phyloP scores from a whole-genome alignment of 1,140 invertebrate genomes.

The Drosophila parvula region DNA sequence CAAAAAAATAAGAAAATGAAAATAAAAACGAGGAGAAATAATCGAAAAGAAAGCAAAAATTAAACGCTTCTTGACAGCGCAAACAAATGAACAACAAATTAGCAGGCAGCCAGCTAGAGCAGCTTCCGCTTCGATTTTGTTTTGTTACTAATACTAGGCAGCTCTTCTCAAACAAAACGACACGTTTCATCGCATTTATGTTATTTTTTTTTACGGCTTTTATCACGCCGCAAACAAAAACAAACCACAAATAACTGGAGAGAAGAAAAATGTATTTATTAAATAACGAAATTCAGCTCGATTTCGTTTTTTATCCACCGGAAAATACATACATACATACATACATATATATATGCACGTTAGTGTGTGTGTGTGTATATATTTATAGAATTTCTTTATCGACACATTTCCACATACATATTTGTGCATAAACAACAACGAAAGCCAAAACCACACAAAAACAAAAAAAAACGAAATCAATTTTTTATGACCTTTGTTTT shows the following conservation, averaged over 20 bases:
- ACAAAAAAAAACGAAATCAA: constrained; percentile 27
- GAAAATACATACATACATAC: constrained; percentile 13
- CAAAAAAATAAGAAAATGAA: constrained; percentile 2
- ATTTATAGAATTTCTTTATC: constrained; percentile 48
- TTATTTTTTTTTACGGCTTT: constrained; percentile 24
- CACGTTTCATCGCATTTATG: constrained; percentile 43
- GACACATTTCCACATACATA: constrained; percentile 32
- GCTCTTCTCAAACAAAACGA: constrained; percentile 37
- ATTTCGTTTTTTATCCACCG: constrained; percentile 14
- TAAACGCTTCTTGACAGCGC: constrained; percentile 45
- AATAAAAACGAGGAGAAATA: constrained; percentile 14
- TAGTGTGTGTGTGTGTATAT: constrained; percentile 2
- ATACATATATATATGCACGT: too few species aligned
- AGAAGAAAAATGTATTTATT: constrained; percentile 34
- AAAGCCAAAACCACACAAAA: neutral
- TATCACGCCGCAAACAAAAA: constrained; percentile 58
- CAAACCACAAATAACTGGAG: constrained; percentile 25
- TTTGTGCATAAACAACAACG: constrained; percentile 21
- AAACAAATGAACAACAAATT: constrained; percentile 58
- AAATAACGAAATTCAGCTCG: constrained; percentile 26
- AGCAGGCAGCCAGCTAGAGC: constrained; percentile 21
- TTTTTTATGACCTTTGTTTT: constrained; percentile 39
- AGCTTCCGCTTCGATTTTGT: constrained; percentile 42
- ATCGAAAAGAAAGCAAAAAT: constrained; percentile 22
- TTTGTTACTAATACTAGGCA: constrained; percentile 14